Evolutionary conservation across 1,140 invertebrate species (phyloP), one percentile per base, ranked within the genome.

Genomic region (Bombus ignitus): DNA sequence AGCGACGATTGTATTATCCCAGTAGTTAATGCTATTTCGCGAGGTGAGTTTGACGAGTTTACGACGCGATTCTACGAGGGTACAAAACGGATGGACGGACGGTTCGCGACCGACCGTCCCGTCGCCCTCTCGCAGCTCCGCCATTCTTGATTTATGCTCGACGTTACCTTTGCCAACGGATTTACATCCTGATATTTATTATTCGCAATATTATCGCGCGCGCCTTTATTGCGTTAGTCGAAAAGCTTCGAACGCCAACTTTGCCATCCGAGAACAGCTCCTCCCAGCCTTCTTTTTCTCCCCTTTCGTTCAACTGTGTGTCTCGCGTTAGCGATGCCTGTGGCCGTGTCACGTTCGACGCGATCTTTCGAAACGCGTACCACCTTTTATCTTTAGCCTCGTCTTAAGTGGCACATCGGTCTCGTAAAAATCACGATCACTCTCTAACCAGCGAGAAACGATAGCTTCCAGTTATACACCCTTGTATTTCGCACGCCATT

Each of bases 151-250:
- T 95, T 95, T 95, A 95, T 94, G 94, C 90, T 82, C 92, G 91
- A 95, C 94, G 93, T 95, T 94, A 94, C 92, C 93, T 94, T 93
- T 94, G 93, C 94, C 94, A 95, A 95, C 95, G 94, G 94, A 95
- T 95, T 95, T 95, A 95, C 94, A 95, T 95, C 93, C 91, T 92
- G 92, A 94, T 95, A 95, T 95, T 95, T 95, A 95, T 95, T 95
- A 94, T 95, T 93, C 94, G 94, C 73, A 95, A 94, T 95, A 95
- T 95, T 95, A 95, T 94, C 94, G 94, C 92, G 92, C 89, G 92
- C 92, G 91, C 86, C 85, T 95, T 95, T 95, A 95, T 95, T 94
- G 94, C 94, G 93, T 93, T 94, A 94, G 88, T 91, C 83, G 88
- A 91, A 91, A 91, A 91, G 82, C 81, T 86, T 87, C 78, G 87